Evolutionary conservation across 2,888 invertebrate species (phyloP).

Genomic region (Drosophila buzzatii): DNA sequence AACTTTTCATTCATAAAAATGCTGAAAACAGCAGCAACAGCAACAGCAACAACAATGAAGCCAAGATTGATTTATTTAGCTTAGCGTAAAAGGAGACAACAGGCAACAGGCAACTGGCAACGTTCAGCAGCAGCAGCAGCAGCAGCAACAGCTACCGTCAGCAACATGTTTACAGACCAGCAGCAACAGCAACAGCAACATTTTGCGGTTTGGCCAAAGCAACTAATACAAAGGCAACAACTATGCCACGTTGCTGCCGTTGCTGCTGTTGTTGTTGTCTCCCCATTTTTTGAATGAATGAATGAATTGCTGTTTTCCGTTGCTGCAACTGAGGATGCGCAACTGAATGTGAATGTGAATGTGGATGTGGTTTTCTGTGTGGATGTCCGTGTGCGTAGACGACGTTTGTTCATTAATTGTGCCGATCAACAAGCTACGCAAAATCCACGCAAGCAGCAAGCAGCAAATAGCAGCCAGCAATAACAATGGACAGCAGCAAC

Average conservation of each 20-base stretch:
- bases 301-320: slow-evolving; percentile 81
- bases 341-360: slow-evolving; percentile 49
- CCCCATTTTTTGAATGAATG: slow-evolving; percentile 64
- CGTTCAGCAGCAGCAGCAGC: slow-evolving; percentile 7
- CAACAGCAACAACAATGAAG: slow-evolving; percentile 42
- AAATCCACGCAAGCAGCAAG: slow-evolving; percentile 48
- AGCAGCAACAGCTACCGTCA: slow-evolving; percentile 31
- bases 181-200: slow-evolving; percentile 67
- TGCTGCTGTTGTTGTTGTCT: slow-evolving; percentile 48
- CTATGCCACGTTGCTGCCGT: slow-evolving; percentile 44
- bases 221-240: slow-evolving; percentile 65
- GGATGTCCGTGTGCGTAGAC: slow-evolving; percentile 76
- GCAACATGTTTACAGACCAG: slow-evolving; percentile 67
- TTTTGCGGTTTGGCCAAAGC: slow-evolving; percentile 73
- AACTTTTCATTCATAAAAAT: slow-evolving; percentile 72
- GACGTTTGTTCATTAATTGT: slow-evolving; percentile 83
- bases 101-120: slow-evolving; percentile 20
- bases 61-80: slow-evolving; percentile 63
- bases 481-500: slow-evolving; percentile 48
- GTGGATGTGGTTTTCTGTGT: slow-evolving; percentile 51
- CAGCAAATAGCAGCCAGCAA: slow-evolving; percentile 37
- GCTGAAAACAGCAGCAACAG: slow-evolving; percentile 34
- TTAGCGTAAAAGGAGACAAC: slow-evolving; percentile 55
- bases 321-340: slow-evolving; percentile 67
- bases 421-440: slow-evolving; percentile 82